Conservation (phyloP, 2,797 vertebrate genomes). For the Champsocephalus gunnari region DNA sequence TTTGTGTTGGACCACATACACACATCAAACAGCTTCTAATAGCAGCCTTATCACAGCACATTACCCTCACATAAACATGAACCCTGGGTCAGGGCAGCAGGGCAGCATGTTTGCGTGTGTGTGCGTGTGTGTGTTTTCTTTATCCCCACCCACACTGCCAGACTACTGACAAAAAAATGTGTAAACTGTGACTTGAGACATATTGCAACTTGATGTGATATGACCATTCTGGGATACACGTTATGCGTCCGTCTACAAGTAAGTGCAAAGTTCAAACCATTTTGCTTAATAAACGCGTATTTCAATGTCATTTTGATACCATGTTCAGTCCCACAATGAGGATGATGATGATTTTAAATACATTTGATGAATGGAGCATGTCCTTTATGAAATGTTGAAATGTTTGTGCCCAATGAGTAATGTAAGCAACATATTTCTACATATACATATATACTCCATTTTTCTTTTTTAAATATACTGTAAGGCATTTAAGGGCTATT, state of each 20-base stretch:
- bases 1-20: constrained; percentile 60
- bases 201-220: neutral
- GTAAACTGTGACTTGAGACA: neutral
- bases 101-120: constrained; percentile 18
- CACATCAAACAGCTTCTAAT: constrained; percentile 66
- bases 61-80: constrained; percentile 73
- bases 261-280: no score
- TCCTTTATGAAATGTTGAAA: no score
- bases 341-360: no score
- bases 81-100: constrained; percentile 42
- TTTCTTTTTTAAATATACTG: no score
- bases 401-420: no score
- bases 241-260: neutral
- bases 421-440: no score
- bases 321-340: no score
- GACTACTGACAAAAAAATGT: neutral
- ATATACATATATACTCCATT: no score
- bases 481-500: no score
- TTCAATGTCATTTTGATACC: no score
- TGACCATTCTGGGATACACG: neutral
- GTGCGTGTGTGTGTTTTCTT: neutral
- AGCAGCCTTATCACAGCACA: constrained; percentile 65
- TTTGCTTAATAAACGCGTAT: no score
- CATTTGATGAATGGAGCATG: no score
- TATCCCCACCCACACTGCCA: neutral